A percentile compares a stretch with the other conserved stretches of the same genome.
phyloP scores from a whole-genome alignment of 1,140 invertebrate species.

The Camponotus vicinus region DNA sequence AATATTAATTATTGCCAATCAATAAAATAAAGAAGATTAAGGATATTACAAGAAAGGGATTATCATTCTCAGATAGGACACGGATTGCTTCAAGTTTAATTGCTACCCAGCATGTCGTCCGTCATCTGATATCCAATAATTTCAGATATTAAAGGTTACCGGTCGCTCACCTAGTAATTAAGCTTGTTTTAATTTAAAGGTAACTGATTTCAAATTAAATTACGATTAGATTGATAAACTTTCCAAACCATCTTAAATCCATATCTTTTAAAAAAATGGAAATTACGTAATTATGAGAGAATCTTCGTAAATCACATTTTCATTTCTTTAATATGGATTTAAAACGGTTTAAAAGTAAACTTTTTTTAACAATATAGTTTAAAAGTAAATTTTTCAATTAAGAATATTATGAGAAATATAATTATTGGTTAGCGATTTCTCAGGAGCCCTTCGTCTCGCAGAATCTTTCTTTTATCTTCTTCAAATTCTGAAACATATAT shows the following conservation, averaged over 20 bases:
- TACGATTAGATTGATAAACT: background rate
- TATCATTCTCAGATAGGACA: background rate
- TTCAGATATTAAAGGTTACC: background rate
- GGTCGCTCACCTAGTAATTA: constrained; percentile 17
- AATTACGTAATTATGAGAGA: too few species aligned
- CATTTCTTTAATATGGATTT: too few species aligned
- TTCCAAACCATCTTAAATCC: too few species aligned
- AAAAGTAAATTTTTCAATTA: background rate
- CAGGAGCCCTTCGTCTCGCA: background rate
- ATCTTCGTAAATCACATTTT: background rate
- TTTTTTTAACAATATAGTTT: too few species aligned
- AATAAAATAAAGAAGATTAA: constrained; percentile 4
- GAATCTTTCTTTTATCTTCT: background rate
- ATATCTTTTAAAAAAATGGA: too few species aligned
- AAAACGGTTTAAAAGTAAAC: too few species aligned
- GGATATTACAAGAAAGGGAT: background rate
- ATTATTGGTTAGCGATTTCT: background rate
- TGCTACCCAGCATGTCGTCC: background rate
- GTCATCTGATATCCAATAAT: constrained; percentile 41
- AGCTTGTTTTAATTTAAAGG: constrained; percentile 11
- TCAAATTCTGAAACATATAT: background rate
- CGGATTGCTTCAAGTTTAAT: constrained; percentile 34
- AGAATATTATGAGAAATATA: background rate
- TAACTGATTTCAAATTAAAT: background rate
- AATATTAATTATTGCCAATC: background rate